Evolutionary conservation across 2,113 vertebrate species (phyloP), one percentile per base, ranked within the genome.

Genomic region (Oryzias javanicus): DNA sequence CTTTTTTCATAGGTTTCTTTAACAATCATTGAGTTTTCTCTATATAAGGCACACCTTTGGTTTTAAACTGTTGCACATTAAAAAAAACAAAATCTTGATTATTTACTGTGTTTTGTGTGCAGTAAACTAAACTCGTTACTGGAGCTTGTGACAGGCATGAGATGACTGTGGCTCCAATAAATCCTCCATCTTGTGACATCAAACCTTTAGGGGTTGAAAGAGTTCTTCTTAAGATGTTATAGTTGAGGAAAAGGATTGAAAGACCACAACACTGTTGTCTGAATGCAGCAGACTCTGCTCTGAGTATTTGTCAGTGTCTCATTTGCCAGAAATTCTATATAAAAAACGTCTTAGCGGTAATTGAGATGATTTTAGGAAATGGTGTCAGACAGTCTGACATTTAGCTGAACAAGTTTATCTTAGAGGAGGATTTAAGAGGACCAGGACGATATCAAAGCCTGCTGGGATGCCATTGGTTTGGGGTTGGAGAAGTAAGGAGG

Each of bases 101-200:
- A 2, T 10, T 35, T 35, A 35, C 10, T 12, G 3, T 44, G 46
- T 60, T 75, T 59, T 52, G 49, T 61, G 48, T 40, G 17, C 27
- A 27, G 18, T 25, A 42, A 56, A 55, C 49, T 62, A 57, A 52
- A 45, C 24, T 42, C 60, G 58, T 67, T 57, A 68, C 35, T 22
- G 14, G 25, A 42, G 57, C 46, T 67, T 64, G 60, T 68, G 49
- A 17, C 64, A 60, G 53, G 65, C 57, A 19, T 17, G 52, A 55
- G 57, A 69, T 57, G 58, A 20, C 47, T 59, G 58, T 47, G 42
- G n/a, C 42, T 18, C 56, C 67, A 24, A 55, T 18, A 41, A 60
- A 70, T 49, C 55, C 72, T 41, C 65, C 68, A 72, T 72, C 65
- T 45, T 64, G 51, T 49, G 1, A 52, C 19, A 50, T 35, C 27